Percentiles rank a stretch among this genome's conserved stretches.
Evolutionary conservation across 2,888 invertebrate species (phyloP).

Genomic region (Drosophila emarginata): DNA sequence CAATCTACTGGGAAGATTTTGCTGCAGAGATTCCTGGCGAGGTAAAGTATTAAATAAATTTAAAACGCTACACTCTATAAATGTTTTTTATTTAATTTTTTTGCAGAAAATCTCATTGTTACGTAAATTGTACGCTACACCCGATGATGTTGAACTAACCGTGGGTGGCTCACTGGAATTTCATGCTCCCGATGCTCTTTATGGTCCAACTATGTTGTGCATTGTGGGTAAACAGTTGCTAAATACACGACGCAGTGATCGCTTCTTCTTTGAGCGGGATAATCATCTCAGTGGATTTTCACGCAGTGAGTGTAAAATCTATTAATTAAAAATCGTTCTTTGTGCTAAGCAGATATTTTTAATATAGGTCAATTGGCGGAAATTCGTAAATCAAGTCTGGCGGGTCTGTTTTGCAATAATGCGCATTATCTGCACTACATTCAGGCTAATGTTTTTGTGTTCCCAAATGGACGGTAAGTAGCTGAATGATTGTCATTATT

Average conservation of each 20-base stretch:
- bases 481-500: not conserved
- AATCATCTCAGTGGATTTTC: conserved; percentile 83
- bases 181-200: conserved; percentile 85
- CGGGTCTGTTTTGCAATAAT: conserved; percentile 90
- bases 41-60: conserved; percentile 39
- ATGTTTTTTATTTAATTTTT: not conserved
- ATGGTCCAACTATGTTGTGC: conserved; percentile 89
- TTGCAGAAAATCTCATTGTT: conserved; percentile 84
- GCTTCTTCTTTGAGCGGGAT: conserved; percentile 87
- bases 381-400: conserved; percentile 89
- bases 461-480: conserved; percentile 67
- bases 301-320: conserved; percentile 81
- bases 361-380: conserved; percentile 87
- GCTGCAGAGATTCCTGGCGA: conserved; percentile 87
- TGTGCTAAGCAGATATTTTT: not conserved
- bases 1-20: conserved; percentile 71
- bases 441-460: conserved; percentile 83
- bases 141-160: conserved; percentile 88
- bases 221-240: conserved; percentile 88
- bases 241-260: conserved; percentile 87
- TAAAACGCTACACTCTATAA: not conserved
- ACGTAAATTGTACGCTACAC: conserved; percentile 84
- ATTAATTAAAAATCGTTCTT: too few species aligned
- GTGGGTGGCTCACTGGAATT: conserved; percentile 88
- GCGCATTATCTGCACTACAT: conserved; percentile 85